A percentile compares a stretch with the other conserved stretches of the same genome.
Evolutionary conservation across 2,113 vertebrate species (phyloP).

Genomic region (Alces alces): DNA sequence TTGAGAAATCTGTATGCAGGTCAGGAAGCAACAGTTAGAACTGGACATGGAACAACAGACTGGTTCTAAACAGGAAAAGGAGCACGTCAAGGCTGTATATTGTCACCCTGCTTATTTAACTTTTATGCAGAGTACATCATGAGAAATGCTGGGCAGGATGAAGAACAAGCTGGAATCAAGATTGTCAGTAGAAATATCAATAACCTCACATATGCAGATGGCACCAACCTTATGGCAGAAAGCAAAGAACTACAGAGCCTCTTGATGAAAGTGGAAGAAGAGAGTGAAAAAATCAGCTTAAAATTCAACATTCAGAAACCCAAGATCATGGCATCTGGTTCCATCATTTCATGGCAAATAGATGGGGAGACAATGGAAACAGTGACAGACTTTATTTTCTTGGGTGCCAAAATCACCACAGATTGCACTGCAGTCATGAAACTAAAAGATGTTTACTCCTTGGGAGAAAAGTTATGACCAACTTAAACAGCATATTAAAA

Average conservation of each 20-base stretch:
- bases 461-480: background rate
- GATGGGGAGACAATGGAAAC: background rate
- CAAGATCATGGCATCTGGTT: background rate
- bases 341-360: background rate
- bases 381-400: background rate
- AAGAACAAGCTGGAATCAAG: background rate
- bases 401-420: background rate
- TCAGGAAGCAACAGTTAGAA: background rate
- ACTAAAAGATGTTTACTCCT: background rate
- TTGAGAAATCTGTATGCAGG: background rate
- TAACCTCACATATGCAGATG: background rate
- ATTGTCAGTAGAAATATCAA: background rate
- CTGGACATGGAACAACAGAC: background rate
- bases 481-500: background rate
- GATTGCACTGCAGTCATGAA: background rate
- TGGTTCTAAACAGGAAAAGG: background rate
- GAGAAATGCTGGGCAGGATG: background rate
- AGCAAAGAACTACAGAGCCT: background rate
- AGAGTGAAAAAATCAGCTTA: background rate
- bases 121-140: background rate
- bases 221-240: background rate
- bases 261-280: background rate
- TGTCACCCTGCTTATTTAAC: background rate
- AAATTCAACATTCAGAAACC: background rate
- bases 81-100: background rate